These are phyloP conservation scores for Poeciliopsis retropinna DNA, from an alignment of 2,113 vertebrate genomes.

Conservation along the genomic window DNA sequence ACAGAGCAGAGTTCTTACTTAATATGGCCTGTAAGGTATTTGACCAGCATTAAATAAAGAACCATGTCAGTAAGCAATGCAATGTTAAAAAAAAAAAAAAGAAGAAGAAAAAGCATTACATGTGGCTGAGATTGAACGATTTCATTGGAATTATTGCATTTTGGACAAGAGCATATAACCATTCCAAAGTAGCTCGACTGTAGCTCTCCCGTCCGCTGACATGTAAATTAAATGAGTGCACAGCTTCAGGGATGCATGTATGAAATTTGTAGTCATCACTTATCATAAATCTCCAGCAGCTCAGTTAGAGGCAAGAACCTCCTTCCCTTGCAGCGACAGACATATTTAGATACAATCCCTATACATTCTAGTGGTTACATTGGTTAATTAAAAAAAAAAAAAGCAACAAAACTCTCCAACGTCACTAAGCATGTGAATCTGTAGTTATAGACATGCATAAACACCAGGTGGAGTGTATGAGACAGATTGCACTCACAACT, in stretches of 20 bases:
- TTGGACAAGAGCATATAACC: conserved; percentile 1
- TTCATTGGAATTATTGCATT: conserved; percentile 17
- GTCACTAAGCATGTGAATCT: conserved; percentile 46
- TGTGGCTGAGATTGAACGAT: neutral
- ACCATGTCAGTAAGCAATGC: neutral
- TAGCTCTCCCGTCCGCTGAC: conserved; percentile 14
- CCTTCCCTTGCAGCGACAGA: conserved; percentile 75
- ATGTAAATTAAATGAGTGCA: conserved; percentile 32
- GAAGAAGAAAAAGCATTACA: neutral
- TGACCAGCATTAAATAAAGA: conserved; percentile 4
- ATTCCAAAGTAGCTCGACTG: neutral
- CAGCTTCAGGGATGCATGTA: conserved; percentile 53
- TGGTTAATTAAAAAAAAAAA: conserved; percentile 47
- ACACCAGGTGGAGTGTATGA: conserved; percentile 59
- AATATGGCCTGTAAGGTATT: conserved; percentile 6
- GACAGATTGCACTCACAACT: conserved; percentile 61
- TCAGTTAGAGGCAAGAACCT: conserved; percentile 56
- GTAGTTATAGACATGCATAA: conserved; percentile 65
- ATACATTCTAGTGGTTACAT: conserved; percentile 88
- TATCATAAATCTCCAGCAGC: conserved; percentile 65
- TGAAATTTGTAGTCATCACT: conserved; percentile 33
- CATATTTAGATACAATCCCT: conserved; percentile 74
- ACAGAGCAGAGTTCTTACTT: neutral
- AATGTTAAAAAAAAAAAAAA: neutral
- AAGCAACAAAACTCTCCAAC: conserved; percentile 52